Base-by-base conservation (phyloP, 2,113 vertebrate species). In the Callorhinus ursinus region DNA sequence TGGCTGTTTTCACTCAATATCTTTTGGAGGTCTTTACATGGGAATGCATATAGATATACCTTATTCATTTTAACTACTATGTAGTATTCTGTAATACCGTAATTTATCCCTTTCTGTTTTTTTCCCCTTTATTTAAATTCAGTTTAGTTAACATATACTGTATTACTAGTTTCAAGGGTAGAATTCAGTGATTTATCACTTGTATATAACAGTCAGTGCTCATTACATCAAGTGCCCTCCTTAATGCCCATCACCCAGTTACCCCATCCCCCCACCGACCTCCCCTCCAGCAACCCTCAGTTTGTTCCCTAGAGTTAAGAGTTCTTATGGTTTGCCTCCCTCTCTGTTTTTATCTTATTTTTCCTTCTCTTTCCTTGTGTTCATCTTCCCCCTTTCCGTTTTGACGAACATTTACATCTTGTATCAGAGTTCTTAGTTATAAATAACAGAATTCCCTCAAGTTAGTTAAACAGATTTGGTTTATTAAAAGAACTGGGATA, bases 401-500 rank as follows among this genome's bases (percentile, higher is more conserved):
- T 49, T 36, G 67, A 28, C 69, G 61, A 80, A 51, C 28, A 71
- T 86, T 93, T 90, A 84, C 31, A 28, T 90, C 31, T 46, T 89
- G 0, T 74, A 19, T 85, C 36, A 93, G 53, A 7, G 5, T 95
- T 91, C 57, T 96, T 93, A 76, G 33, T 65, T 93, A 67, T 9
- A 89, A 81, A 82, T 14, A 42, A 22, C 16, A 80, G 42, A 93
- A 51, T 86, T 19, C 26, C 36, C 63, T 74, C 28, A 79, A 74
- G 74, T 84, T 93, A 67, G 1, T 89, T 76, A 87, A 79, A 14
- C 28, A 76, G 39, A 91, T 69, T 12, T 0, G 24, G 21, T 86
- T 92, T 96, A 71, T 92, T 67, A 26, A 89, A 67, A 87, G 65
- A 96, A 81, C 53, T 91, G 15, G 36, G 42, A 5, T 83, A 86